Conservation (phyloP, 1,140 invertebrate genomes). For the Apocrypta bakeri region DNA sequence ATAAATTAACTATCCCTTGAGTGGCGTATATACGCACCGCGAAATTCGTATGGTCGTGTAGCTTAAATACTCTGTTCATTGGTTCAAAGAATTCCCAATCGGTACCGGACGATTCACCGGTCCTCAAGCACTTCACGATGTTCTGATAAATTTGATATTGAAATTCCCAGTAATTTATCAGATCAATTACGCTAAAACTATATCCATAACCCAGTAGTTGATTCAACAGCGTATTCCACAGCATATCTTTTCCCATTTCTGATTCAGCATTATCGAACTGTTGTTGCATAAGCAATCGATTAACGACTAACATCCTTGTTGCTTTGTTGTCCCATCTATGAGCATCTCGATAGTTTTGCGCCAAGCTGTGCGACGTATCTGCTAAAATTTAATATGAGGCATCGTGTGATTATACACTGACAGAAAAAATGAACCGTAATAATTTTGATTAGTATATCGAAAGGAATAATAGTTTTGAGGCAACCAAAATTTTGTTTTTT, state of each 20-base stretch:
- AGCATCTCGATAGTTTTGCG: neutral
- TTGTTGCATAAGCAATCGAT: slow-evolving; percentile 7
- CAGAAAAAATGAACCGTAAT: too few species aligned
- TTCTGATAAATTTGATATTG: slow-evolving; percentile 17
- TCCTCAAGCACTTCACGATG: neutral
- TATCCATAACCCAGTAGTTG: neutral
- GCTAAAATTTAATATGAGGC: neutral
- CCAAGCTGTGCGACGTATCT: neutral
- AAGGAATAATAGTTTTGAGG: too few species aligned
- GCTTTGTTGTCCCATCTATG: slow-evolving; percentile 15
- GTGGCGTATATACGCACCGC: slow-evolving; percentile 3
- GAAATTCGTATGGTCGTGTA: neutral
- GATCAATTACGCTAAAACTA: neutral
- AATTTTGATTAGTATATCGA: too few species aligned
- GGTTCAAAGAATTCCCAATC: slow-evolving; percentile 10
- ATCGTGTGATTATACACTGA: neutral
- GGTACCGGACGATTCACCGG: neutral
- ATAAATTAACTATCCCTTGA: too few species aligned
- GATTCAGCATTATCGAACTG: neutral
- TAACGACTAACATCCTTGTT: neutral
- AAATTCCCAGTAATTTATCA: slow-evolving; percentile 11
- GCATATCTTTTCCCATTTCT: neutral
- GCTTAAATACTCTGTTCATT: neutral
- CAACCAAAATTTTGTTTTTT: neutral
- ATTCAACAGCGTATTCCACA: slow-evolving; percentile 5